Percentiles rank a stretch among this genome's conserved stretches.
phyloP scores from a whole-genome alignment of 2,797 vertebrate species.

The Oreortyx pictus region DNA sequence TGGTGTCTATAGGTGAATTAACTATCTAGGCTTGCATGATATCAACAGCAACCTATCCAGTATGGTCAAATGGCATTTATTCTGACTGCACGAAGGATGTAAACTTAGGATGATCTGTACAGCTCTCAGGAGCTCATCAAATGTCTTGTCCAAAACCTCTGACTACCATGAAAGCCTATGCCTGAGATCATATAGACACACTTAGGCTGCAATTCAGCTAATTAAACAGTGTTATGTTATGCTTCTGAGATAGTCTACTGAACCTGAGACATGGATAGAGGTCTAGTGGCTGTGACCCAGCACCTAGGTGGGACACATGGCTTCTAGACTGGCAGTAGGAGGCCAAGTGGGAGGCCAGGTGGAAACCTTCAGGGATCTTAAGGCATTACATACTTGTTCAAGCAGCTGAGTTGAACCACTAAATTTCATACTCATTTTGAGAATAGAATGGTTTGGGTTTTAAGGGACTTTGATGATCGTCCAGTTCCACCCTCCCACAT shows the following conservation, averaged over 20 bases:
- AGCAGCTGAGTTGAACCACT: neutral
- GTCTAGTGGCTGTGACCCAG: neutral
- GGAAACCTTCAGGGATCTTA: neutral
- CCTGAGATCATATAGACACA: neutral
- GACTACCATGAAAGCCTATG: neutral
- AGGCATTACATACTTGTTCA: neutral
- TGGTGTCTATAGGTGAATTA: neutral
- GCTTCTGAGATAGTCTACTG: neutral
- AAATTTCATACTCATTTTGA: neutral
- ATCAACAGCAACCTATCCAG: neutral
- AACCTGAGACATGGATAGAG: neutral
- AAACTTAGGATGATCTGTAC: neutral
- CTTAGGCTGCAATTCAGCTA: neutral
- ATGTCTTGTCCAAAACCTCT: neutral
- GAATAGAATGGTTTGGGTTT: neutral
- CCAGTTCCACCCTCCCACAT: neutral
- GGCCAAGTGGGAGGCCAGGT: accelerated
- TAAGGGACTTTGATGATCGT: neutral
- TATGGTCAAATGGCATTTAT: neutral
- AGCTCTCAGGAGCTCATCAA: neutral
- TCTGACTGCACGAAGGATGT: neutral
- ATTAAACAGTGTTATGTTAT: neutral
- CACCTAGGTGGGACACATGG: neutral
- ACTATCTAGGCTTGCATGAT: neutral
- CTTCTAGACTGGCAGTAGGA: neutral